These are phyloP conservation scores for Dasyornis broadbenti DNA, from an alignment of 2,113 vertebrate genomes.

Conservation along the genomic window DNA sequence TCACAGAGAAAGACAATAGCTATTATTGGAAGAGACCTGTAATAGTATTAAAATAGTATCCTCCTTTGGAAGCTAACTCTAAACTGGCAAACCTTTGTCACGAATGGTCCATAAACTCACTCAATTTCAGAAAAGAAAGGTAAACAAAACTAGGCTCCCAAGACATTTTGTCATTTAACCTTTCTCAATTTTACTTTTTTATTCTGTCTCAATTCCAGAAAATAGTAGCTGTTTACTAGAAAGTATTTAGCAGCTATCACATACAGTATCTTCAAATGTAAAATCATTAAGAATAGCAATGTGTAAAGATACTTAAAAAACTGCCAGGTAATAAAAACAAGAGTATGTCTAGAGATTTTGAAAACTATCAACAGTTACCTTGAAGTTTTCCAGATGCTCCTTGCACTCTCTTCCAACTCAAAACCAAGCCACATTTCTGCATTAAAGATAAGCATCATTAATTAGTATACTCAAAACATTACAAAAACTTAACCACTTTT, in stretches of 20 bases:
- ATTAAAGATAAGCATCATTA: conserved; percentile 19
- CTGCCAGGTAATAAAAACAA: background rate
- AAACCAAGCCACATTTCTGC: conserved; percentile 97
- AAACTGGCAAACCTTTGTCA: background rate
- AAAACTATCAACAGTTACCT: conserved; percentile 75
- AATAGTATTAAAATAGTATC: background rate
- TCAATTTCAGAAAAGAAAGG: background rate
- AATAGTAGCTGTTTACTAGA: background rate
- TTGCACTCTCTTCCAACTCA: conserved; percentile 99
- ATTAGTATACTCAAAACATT: background rate
- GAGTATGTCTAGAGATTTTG: background rate
- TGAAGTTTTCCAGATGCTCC: conserved; percentile 98
- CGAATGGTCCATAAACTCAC: background rate
- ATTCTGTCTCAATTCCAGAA: background rate
- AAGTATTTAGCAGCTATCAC: background rate
- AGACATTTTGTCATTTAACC: background rate
- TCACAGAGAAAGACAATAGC: background rate
- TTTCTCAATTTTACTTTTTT: background rate
- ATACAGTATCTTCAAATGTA: background rate
- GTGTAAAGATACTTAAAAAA: background rate
- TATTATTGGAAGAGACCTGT: background rate
- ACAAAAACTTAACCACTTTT: background rate
- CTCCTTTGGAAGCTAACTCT: background rate
- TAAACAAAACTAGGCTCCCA: background rate
- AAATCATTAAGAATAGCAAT: background rate